Conservation (phyloP, 2,888 invertebrate genomes). For the Allygus modestus region DNA sequence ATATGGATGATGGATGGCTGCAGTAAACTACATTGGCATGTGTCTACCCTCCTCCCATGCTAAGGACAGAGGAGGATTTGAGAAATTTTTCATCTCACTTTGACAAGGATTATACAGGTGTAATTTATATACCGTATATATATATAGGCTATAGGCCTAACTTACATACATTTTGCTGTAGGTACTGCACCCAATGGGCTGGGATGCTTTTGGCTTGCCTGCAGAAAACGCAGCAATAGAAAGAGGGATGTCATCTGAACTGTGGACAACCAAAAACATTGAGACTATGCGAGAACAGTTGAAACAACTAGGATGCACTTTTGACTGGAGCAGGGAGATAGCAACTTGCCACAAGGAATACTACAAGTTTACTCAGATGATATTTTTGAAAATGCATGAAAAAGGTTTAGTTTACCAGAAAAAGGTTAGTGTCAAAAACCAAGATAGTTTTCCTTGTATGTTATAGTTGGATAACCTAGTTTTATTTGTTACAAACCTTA, state of each 20-base stretch:
- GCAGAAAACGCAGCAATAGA: slow-evolving; percentile 99
- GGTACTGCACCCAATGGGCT: slow-evolving; percentile 97
- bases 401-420: slow-evolving; percentile 91
- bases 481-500: too few species aligned
- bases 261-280: slow-evolving; percentile 95
- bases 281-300: slow-evolving; percentile 90
- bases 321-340: slow-evolving; percentile 96
- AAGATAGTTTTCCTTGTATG: slow-evolving; percentile 66
- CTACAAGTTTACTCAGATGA: slow-evolving; percentile 97
- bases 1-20: too few species aligned
- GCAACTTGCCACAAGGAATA: slow-evolving; percentile 92
- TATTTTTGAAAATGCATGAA: slow-evolving; percentile 93
- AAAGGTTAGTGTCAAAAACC: slow-evolving; percentile 77
- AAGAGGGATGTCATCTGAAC: slow-evolving; percentile 84
- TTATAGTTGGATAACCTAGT: too few species aligned
- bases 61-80: too few species aligned
- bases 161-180: too few species aligned
- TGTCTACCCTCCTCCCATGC: too few species aligned
- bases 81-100: too few species aligned
- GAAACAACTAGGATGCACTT: slow-evolving; percentile 85
- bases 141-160: too few species aligned
- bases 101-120: too few species aligned
- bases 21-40: too few species aligned
- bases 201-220: slow-evolving; percentile 99
- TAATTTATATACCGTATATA: too few species aligned